Evolutionary conservation across 2,797 vertebrate genomes (phyloP).

Genomic region (Podargus strigoides): DNA sequence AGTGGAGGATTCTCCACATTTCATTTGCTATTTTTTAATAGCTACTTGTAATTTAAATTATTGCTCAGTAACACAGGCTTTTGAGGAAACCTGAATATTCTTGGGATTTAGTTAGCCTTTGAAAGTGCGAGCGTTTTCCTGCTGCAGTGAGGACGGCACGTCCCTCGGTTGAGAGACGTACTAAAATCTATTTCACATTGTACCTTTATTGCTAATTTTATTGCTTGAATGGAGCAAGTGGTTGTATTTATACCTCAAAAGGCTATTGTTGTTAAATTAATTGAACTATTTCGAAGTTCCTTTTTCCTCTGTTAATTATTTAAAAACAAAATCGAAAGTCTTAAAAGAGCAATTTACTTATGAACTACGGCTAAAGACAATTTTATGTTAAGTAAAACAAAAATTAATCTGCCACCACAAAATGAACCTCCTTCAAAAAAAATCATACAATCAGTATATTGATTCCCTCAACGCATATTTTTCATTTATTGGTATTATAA

Average conservation of each 20-base stretch:
- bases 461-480: conserved; percentile 13
- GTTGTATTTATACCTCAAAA: not conserved
- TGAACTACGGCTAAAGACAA: not conserved
- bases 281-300: not conserved
- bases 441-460: not conserved
- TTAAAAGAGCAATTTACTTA: conserved; percentile 2
- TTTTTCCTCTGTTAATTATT: conserved; percentile 7
- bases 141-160: not conserved
- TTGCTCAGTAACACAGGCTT: conserved; percentile 12
- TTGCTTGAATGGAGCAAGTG: not conserved
- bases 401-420: not conserved
- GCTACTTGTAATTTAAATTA: conserved; percentile 41
- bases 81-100: conserved; percentile 37
- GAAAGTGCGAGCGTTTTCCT: not conserved
- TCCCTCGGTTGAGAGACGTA: not conserved
- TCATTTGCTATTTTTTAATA: conserved; percentile 19
- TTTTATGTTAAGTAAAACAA: conserved; percentile 25
- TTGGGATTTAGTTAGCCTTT: conserved; percentile 5
- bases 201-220: not conserved
- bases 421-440: not conserved
- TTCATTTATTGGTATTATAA: conserved; percentile 29
- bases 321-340: not conserved
- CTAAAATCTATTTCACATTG: not conserved
- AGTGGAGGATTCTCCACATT: not conserved
- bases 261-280: not conserved